A percentile compares a stretch with the other conserved stretches of the same genome.
These are phyloP conservation scores for Liopterus haemorrhoidalis DNA, from an alignment of 2,888 invertebrate species.

Conservation along the genomic window DNA sequence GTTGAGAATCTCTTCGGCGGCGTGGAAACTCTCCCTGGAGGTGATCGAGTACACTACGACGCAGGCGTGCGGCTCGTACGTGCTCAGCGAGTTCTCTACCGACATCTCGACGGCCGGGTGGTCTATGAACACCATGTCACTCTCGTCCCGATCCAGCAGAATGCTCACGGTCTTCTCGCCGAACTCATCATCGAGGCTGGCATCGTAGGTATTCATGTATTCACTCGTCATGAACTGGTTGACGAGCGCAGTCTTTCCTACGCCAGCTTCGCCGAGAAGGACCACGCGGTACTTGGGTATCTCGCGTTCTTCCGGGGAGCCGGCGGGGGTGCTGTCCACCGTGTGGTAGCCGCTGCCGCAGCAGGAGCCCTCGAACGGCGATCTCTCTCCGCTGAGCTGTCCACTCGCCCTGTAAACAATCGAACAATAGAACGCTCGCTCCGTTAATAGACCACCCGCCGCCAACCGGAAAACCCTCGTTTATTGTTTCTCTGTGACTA, in stretches of 20 bases:
- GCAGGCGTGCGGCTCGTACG: constrained; percentile 89
- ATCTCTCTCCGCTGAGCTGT: constrained; percentile 61
- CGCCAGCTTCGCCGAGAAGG: constrained; percentile 75
- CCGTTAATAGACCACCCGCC: no score
- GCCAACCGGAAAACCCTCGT: no score
- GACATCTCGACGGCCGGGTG: constrained; percentile 87
- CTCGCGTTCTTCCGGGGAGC: constrained; percentile 67
- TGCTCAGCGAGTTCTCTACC: constrained; percentile 83
- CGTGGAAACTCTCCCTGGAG: constrained; percentile 72
- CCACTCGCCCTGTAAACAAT: constrained; percentile 61
- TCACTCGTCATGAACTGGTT: constrained; percentile 94
- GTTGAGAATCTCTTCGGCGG: constrained; percentile 78
- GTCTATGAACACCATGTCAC: constrained; percentile 84
- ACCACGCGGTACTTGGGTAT: constrained; percentile 74
- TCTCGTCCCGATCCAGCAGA: constrained; percentile 81
- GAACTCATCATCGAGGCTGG: constrained; percentile 85
- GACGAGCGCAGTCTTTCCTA: constrained; percentile 85
- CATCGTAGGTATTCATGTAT: constrained; percentile 92
- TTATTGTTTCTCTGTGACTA: no score
- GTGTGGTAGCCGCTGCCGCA: constrained; percentile 75
- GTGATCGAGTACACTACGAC: constrained; percentile 88
- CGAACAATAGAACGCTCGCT: neutral
- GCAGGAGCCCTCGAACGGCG: constrained; percentile 82
- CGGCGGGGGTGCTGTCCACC: constrained; percentile 69
- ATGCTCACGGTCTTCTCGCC: constrained; percentile 88